Evolutionary conservation across 1,140 invertebrate genomes (phyloP).

Genomic region (Cyrtorhinus lividipennis): DNA sequence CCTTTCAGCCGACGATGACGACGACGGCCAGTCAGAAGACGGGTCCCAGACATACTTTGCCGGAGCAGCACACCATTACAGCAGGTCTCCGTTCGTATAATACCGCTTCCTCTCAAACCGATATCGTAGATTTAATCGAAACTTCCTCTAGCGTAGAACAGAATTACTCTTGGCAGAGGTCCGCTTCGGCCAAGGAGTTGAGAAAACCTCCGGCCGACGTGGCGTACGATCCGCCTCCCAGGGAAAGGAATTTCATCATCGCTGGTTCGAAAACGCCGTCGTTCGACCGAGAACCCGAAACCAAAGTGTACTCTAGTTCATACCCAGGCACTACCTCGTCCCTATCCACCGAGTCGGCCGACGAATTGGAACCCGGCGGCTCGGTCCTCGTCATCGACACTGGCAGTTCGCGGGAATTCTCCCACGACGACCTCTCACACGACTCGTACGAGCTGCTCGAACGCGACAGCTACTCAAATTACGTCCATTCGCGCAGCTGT

Average conservation of each 20-base stretch:
- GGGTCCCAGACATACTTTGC: constrained; percentile 16
- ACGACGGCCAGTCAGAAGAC: constrained; percentile 16
- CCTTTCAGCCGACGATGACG: constrained; percentile 22
- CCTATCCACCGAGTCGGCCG: constrained; percentile 42
- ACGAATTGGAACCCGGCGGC: constrained; percentile 32
- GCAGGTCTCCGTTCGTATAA: constrained; percentile 22
- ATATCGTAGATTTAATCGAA: constrained; percentile 28
- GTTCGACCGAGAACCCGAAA: constrained; percentile 28
- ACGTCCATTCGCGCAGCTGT: constrained; percentile 26
- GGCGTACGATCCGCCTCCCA: constrained; percentile 13
- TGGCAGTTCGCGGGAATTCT: constrained; percentile 31
- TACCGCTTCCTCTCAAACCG: constrained; percentile 25
- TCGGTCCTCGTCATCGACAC: constrained; percentile 26
- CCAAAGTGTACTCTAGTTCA: constrained; percentile 62
- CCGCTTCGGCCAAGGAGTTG: constrained; percentile 46
- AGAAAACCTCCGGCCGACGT: constrained; percentile 15
- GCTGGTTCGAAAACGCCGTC: constrained; percentile 26
- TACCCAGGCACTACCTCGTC: constrained; percentile 61
- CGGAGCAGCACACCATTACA: constrained; percentile 15
- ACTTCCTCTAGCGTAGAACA: constrained; percentile 27
- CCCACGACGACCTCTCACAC: constrained; percentile 73
- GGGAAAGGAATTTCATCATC: constrained; percentile 26
- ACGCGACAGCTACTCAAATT: constrained; percentile 26
- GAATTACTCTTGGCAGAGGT: constrained; percentile 50
- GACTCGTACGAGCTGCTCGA: constrained; percentile 77